Evolutionary conservation across 1,140 invertebrate species (phyloP).

Genomic region (Stegodyphus mimosarum): DNA sequence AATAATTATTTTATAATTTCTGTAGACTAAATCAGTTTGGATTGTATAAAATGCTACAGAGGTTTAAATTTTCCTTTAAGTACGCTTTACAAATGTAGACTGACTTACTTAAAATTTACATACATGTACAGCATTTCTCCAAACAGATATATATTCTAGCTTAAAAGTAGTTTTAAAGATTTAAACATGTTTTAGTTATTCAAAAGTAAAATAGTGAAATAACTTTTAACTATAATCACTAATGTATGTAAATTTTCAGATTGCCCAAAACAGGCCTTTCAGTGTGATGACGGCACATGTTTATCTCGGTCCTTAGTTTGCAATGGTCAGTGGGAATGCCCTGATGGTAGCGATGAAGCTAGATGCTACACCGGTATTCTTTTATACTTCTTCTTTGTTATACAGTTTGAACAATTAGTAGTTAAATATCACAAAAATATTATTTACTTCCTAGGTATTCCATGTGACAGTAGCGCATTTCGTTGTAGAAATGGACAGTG

Average conservation of each 20-base stretch:
- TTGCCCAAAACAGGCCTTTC: constrained; percentile 64
- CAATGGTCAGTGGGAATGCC: constrained; percentile 82
- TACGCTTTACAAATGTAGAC: too few relatives aligned
- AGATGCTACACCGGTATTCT: constrained; percentile 73
- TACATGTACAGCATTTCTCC: too few relatives aligned
- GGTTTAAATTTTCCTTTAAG: too few relatives aligned
- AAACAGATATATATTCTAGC: too few relatives aligned
- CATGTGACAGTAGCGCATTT: constrained; percentile 71
- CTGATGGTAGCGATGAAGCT: constrained; percentile 82
- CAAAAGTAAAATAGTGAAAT: neutral
- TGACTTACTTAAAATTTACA: too few relatives aligned
- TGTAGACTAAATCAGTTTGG: too few relatives aligned
- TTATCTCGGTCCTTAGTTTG: constrained; percentile 80
- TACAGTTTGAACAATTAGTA: neutral
- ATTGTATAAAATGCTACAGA: too few relatives aligned
- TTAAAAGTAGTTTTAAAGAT: neutral
- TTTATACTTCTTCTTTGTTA: neutral
- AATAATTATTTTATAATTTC: too few relatives aligned
- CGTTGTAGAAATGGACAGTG: constrained; percentile 85
- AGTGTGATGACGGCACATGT: constrained; percentile 70
- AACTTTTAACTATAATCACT: neutral
- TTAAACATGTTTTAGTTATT: neutral
- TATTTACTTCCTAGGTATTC: constrained; percentile 53
- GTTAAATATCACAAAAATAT: neutral
- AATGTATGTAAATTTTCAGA: constrained; percentile 36